phyloP scores from a whole-genome alignment of 2,888 invertebrate genomes.

The Hesperia comma region DNA sequence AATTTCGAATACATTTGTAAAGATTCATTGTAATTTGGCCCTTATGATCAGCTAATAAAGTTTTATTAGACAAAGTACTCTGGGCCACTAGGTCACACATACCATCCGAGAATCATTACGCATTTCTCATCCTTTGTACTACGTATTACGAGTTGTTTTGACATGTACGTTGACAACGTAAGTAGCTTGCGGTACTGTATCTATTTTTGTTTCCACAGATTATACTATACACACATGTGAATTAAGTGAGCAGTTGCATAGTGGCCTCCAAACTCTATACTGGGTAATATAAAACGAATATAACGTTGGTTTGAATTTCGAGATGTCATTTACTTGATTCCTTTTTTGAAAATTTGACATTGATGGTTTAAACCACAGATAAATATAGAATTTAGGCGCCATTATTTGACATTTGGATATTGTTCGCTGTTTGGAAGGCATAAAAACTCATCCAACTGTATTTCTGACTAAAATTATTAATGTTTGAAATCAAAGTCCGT shows the following conservation, averaged over 20 bases:
- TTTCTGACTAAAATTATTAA: conserved; percentile 11
- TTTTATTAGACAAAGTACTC: conserved; percentile 26
- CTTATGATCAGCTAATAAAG: conserved; percentile 19
- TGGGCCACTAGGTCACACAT: conserved; percentile 37
- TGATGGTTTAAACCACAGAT: background rate
- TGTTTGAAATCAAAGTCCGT: conserved; percentile 51
- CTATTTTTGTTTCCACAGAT: conserved; percentile 39
- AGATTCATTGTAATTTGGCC: conserved; percentile 21
- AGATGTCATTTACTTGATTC: conserved; percentile 20
- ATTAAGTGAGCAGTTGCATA: conserved; percentile 36
- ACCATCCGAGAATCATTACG: conserved; percentile 22
- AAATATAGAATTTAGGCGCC: conserved; percentile 20
- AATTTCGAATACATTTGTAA: conserved; percentile 23
- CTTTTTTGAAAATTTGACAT: conserved; percentile 36
- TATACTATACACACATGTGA: conserved; percentile 37
- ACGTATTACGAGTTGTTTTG: conserved; percentile 26
- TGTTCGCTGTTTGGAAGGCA: no score
- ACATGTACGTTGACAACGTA: conserved; percentile 26
- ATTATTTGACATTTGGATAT: conserved; percentile 2
- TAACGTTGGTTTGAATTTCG: conserved; percentile 20
- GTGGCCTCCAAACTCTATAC: conserved; percentile 35
- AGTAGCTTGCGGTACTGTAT: conserved; percentile 35
- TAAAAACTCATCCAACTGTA: background rate
- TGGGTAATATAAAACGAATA: conserved; percentile 31
- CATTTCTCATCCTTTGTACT: conserved; percentile 24